Conservation (phyloP, 2,888 invertebrate species). For the Hermodice carunculata region DNA sequence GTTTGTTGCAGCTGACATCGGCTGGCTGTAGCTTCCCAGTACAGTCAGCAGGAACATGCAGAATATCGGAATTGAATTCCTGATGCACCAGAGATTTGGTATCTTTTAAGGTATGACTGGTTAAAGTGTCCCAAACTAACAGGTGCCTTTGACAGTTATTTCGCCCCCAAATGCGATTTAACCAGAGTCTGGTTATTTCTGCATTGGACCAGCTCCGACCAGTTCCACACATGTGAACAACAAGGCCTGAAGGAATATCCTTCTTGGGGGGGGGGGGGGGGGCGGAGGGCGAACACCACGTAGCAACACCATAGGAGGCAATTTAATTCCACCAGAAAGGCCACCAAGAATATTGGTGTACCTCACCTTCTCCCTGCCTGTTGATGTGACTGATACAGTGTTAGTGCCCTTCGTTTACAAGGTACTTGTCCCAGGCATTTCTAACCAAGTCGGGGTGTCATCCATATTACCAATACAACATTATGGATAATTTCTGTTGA, state of each 20-base stretch:
- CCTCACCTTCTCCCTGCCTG: conserved; percentile 5
- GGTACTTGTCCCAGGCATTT: conserved; percentile 4
- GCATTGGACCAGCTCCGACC: neutral
- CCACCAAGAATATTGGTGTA: neutral
- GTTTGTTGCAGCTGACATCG: neutral
- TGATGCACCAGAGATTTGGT: neutral
- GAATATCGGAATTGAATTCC: neutral
- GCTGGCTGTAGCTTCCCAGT: neutral
- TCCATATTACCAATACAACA: conserved; percentile 1
- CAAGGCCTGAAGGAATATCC: conserved; percentile 2
- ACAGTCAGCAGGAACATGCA: neutral
- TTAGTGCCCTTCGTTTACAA: neutral
- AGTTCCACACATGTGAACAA: conserved; percentile 5
- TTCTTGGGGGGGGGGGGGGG: too few relatives aligned
- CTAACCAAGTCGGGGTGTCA: conserved; percentile 5
- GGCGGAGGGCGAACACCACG: neutral
- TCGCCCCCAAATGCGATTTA: neutral
- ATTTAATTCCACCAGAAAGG: conserved; percentile 7
- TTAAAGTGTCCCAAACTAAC: conserved; percentile 5
- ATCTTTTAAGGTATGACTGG: neutral
- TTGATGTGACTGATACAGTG: neutral
- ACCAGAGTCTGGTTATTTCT: neutral
- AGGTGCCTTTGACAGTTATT: neutral
- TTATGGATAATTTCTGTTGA: neutral
- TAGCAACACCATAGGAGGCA: neutral